phyloP scores from a whole-genome alignment of 2,797 vertebrate genomes.

The Numenius phaeopus region DNA sequence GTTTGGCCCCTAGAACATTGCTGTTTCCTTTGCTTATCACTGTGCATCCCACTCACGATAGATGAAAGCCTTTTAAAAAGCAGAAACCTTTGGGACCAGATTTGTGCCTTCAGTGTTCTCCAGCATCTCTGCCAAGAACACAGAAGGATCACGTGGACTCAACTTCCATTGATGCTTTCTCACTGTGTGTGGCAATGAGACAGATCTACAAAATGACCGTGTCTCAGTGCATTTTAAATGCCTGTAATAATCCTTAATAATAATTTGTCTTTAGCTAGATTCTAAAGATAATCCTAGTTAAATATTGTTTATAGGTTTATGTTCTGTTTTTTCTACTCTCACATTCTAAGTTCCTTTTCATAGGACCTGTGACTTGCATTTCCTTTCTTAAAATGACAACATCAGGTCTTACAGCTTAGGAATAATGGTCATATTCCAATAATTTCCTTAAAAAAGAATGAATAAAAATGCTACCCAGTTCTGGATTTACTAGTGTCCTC shows the following conservation, averaged over 20 bases:
- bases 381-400: neutral
- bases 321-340: neutral
- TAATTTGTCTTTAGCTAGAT: neutral
- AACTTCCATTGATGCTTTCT: neutral
- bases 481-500: neutral
- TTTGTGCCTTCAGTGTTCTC: neutral
- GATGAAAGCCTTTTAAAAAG: neutral
- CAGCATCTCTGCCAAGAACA: neutral
- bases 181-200: neutral
- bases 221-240: neutral
- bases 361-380: neutral
- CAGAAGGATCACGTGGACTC: neutral
- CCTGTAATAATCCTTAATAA: neutral
- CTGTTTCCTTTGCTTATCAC: neutral
- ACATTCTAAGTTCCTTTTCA: neutral
- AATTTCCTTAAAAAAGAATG: neutral
- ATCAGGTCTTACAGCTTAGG: neutral
- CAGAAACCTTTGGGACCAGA: neutral
- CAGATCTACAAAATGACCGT: neutral
- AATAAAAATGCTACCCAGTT: neutral
- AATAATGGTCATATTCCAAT: neutral
- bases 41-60: neutral
- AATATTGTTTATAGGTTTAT: neutral
- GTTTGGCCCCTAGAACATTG: neutral
- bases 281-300: neutral